A percentile compares a stretch with the other conserved stretches of the same genome.
Evolutionary conservation across 2,888 invertebrate genomes (phyloP).

Genomic region (Cosmia trapezina): DNA sequence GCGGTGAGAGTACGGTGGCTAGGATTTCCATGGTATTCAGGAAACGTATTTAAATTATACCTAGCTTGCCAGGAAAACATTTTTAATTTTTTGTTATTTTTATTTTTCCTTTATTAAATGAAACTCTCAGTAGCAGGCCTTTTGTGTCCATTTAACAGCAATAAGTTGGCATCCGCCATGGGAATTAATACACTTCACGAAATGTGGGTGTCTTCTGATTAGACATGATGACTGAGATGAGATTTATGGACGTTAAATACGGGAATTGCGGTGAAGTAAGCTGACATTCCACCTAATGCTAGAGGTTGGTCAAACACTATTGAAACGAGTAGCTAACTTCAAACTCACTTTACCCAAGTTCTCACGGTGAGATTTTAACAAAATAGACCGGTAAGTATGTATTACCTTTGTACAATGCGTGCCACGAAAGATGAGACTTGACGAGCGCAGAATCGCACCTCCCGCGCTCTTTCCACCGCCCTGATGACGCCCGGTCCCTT

Average conservation of each 20-base stretch:
- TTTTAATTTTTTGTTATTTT: background rate
- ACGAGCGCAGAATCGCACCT: too few species aligned
- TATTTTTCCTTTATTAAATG: background rate
- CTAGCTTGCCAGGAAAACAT: background rate
- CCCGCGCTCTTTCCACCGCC: too few species aligned
- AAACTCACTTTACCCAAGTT: background rate
- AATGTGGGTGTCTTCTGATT: background rate
- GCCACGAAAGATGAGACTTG: too few species aligned
- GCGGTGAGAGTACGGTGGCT: slow-evolving; percentile 44
- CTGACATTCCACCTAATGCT: background rate
- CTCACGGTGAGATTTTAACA: background rate
- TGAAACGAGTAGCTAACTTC: too few species aligned
- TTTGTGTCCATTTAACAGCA: background rate
- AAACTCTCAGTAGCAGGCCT: background rate
- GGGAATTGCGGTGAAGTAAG: too few species aligned
- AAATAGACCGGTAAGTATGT: too few species aligned
- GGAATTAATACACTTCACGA: background rate
- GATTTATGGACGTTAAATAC: too few species aligned
- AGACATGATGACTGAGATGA: background rate
- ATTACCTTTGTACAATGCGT: background rate
- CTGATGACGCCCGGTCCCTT: too few species aligned
- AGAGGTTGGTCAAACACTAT: background rate
- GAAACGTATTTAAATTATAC: background rate
- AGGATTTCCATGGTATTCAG: background rate
- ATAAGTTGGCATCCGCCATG: background rate